Evolutionary conservation across 2,113 vertebrate species (phyloP), one percentile per base, ranked within the genome.

Genomic region (Nycticebus coucang): DNA sequence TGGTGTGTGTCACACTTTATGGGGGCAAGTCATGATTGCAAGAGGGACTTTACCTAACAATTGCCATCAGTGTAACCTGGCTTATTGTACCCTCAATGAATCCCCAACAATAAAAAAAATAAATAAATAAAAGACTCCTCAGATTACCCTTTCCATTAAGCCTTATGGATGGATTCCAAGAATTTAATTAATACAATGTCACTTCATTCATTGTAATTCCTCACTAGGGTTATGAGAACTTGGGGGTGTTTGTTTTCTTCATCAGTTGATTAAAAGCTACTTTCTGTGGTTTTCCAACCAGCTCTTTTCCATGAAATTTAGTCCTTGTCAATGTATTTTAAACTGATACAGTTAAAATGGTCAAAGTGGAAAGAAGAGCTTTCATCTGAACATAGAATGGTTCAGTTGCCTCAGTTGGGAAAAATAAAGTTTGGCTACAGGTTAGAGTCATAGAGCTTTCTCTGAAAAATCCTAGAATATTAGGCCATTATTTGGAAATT

Each of bases 111-210:
- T n/a, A n/a, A n/a, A n/a, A n/a, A n/a, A n/a, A n/a, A n/a, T n/a
- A n/a, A n/a, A n/a, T n/a, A n/a, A n/a, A n/a, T n/a, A n/a, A n/a
- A n/a, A n/a, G 93, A 87, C 59, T 97, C 41, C 0, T 78, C 71
- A 91, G 59, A 57, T 95, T 95, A 97, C 30, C 83, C 75, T 94
- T 98, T 97, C 77, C 75, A 93, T 92, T 96, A 97, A 95, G 57
- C 24, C 45, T 95, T 85, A 86, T 81, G 75, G 91, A 97, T 87
- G 64, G 87, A 91, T 90, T 95, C 69, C 97, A 97, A 96, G 94
- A 96, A 82, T 87, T 98, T 94, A 91, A 98, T 98, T 97, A 97
- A 97, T 98, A 75, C 89, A 94, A 91, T 64, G 28, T 96, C 64
- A 72, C 17, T 97, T 95, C 64, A 57, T 95, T 96, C 91, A 78